phyloP scores from a whole-genome alignment of 2,888 invertebrate genomes.

The Scaptodrosophila latifasciaeformis region DNA sequence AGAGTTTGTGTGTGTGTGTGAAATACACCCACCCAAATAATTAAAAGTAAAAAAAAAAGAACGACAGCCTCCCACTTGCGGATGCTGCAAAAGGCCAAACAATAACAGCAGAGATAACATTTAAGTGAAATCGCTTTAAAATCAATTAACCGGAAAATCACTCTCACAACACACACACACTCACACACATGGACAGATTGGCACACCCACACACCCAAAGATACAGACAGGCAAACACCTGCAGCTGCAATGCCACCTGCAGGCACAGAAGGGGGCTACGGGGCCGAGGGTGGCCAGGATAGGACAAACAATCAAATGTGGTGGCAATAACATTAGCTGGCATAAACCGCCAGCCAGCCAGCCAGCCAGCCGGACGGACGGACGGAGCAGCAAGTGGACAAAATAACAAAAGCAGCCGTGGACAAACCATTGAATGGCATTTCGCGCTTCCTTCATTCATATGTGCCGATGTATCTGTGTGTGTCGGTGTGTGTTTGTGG shows the following conservation, averaged over 20 bases:
- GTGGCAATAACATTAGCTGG: constrained; percentile 59
- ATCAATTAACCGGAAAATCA: constrained; percentile 75
- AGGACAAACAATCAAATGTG: constrained; percentile 53
- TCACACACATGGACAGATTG: too few relatives aligned
- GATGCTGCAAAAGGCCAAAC: neutral
- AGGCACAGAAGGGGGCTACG: neutral
- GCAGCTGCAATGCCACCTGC: neutral
- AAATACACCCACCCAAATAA: too few relatives aligned
- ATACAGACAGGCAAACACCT: too few relatives aligned
- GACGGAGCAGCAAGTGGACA: neutral
- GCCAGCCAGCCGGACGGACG: neutral
- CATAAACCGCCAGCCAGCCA: neutral
- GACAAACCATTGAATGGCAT: neutral
- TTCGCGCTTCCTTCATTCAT: neutral
- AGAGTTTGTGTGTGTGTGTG: too few relatives aligned
- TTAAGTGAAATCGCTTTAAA: constrained; percentile 73
- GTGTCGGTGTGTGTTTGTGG: neutral
- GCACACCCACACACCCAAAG: too few relatives aligned
- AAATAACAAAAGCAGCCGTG: neutral
- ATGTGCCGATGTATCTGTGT: neutral
- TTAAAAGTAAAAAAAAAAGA: too few relatives aligned
- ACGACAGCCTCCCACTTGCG: too few relatives aligned
- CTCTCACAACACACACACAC: constrained; percentile 57
- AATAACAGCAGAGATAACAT: constrained; percentile 49
- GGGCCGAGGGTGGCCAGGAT: neutral